phyloP scores from a whole-genome alignment of 1,140 invertebrate genomes.

The Drosophila pandora region DNA sequence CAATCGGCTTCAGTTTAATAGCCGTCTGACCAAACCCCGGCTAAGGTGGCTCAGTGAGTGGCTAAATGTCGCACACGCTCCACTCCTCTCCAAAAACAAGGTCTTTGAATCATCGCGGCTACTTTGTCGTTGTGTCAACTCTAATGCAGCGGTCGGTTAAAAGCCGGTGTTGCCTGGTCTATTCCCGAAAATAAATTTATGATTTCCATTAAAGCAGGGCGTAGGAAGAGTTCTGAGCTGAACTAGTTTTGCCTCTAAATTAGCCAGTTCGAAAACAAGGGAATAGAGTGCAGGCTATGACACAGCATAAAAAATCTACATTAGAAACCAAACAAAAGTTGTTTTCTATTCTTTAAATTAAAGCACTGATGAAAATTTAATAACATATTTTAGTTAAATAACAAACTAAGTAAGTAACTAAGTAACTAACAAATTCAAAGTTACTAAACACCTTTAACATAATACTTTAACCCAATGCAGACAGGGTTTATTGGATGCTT shows the following conservation, averaged over 20 bases:
- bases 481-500: neutral
- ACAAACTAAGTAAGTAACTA: no score
- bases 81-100: constrained; percentile 17
- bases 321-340: neutral
- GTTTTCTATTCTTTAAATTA: neutral
- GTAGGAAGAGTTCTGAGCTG: constrained; percentile 56
- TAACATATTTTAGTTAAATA: neutral
- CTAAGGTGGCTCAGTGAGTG: constrained; percentile 43
- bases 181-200: constrained; percentile 65
- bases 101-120: constrained; percentile 22
- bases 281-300: constrained; percentile 10
- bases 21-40: constrained; percentile 38
- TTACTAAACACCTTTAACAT: neutral
- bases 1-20: constrained; percentile 67
- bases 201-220: constrained; percentile 53
- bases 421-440: no score
- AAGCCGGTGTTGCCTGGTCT: constrained; percentile 9
- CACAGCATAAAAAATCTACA: constrained; percentile 2
- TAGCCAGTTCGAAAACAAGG: constrained; percentile 27
- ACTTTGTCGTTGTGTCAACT: neutral
- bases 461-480: neutral
- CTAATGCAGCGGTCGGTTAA: constrained; percentile 15
- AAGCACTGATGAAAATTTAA: neutral
- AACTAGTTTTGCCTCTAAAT: constrained; percentile 67
- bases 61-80: constrained; percentile 37